Base-by-base conservation (phyloP, 2,888 invertebrate species). In the Seira ritae region DNA sequence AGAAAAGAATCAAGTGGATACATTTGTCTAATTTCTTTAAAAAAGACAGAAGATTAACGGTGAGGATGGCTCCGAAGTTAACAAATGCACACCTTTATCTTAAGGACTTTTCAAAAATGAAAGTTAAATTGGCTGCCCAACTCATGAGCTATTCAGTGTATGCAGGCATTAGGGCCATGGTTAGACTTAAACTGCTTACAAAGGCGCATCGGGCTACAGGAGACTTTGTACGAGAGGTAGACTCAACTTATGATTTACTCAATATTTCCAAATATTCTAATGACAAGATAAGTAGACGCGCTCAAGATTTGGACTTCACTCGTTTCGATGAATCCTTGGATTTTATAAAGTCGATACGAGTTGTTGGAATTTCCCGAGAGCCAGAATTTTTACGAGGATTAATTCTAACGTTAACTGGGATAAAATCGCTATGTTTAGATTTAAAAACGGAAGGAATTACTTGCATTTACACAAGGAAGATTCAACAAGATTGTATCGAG, bases 81-180 rank as follows among this genome's bases (percentile, higher is more conserved):
- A 78, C 78, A 1, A 78, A 55, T 0, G 1, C 6, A 1, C 78
- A 78, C 17, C 8, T 78, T 4, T 24, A 31, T 19, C 6, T 78
- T 8, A 55, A 60, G 17, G 70, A 78, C 50, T 78, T 42, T 42
- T 4, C 78, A 6, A 78, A 78, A 20, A 78, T 70, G 78, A 70
- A 71, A 62, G 78, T 78, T 6, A 55, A 42, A 6, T n/a, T 71
- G 1, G 78, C 78, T 15, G n/a, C 62, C 0, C 78, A 78, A 20
- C 6, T 78, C 1, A 19, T 78, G 3, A 78, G 78, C 22, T 37
- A 70, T 17, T 62, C 78, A 2, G 78, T 78, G 3, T 69, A 23
- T 15, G 50, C 78, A 15, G 78, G 62, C 1, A 78, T 78, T 22
- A 24, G 0, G 3, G 22, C 70, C 0, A 78, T 78, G 78, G 15